Percentiles rank a stretch among this genome's conserved stretches.
phyloP scores from a whole-genome alignment of 2,113 vertebrate species.

The Perca fluviatilis region DNA sequence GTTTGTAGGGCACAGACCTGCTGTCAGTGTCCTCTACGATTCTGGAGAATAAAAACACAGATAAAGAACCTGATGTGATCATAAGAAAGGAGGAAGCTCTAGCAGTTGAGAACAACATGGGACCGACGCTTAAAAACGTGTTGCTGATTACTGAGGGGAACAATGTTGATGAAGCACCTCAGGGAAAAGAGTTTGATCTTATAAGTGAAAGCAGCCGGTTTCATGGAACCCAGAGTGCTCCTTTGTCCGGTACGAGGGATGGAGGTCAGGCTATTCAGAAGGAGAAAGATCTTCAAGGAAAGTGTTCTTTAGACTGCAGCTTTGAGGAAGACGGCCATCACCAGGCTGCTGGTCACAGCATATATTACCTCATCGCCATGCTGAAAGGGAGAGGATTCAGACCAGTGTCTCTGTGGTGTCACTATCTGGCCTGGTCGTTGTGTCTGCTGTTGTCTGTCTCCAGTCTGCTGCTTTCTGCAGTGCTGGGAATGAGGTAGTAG shows the following conservation, averaged over 20 bases:
- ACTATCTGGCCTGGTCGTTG: constrained; percentile 74
- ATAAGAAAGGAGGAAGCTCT: not conserved
- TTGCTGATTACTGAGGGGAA: not conserved
- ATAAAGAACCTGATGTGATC: constrained; percentile 2
- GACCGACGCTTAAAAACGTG: not conserved
- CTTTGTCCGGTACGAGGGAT: not conserved
- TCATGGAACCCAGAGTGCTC: not conserved
- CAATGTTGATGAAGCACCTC: not conserved
- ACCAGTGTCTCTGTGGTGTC: constrained; percentile 55
- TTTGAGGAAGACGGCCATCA: not conserved
- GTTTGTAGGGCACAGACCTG: constrained; percentile 43
- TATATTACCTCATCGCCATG: not conserved
- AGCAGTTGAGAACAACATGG: not conserved
- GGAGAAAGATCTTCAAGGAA: not conserved
- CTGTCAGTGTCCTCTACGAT: not conserved
- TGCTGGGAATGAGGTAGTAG: constrained; percentile 84
- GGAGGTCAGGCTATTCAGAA: not conserved
- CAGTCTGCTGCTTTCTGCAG: constrained; percentile 70
- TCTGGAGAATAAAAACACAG: constrained; percentile 15
- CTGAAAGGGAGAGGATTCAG: not conserved
- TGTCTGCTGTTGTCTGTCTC: constrained; percentile 75
- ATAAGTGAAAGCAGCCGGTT: constrained; percentile 5
- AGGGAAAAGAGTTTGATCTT: constrained; percentile 1
- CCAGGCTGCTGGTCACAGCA: not conserved
- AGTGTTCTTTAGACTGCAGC: not conserved